Evolutionary conservation across 2,113 vertebrate genomes (phyloP).

Genomic region (Balaenoptera acutorostrata): DNA sequence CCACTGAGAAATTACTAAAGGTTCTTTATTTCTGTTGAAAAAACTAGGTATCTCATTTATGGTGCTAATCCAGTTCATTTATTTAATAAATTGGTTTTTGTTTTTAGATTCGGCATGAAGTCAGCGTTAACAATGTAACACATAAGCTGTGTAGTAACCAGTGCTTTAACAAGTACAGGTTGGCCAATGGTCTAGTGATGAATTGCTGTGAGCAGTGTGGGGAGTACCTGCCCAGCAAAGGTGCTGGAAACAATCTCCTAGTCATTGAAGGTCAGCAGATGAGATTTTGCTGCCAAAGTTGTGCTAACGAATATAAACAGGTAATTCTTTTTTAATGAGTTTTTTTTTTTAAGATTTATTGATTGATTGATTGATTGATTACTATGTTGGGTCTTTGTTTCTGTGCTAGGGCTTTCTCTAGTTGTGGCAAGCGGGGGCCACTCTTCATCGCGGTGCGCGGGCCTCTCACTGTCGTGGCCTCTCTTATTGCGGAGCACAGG

Average conservation of each 20-base stretch:
- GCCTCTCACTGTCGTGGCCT: too few species aligned
- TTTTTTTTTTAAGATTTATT: neutral
- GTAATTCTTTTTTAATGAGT: constrained; percentile 78
- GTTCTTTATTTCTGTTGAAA: neutral
- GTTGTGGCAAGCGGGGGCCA: too few species aligned
- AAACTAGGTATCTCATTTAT: neutral
- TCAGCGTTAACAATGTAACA: constrained; percentile 97
- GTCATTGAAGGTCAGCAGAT: constrained; percentile 93
- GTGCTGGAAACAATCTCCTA: constrained; percentile 90
- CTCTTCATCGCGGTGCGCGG: too few species aligned
- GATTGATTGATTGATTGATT: too few species aligned
- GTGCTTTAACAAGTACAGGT: constrained; percentile 96
- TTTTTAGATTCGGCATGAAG: constrained; percentile 95
- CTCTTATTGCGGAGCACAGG: too few species aligned
- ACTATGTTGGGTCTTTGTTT: too few species aligned
- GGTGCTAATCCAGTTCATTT: neutral
- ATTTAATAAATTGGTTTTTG: constrained; percentile 39
- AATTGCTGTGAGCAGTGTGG: constrained; percentile 99
- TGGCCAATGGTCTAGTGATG: constrained; percentile 97
- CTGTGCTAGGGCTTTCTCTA: too few species aligned
- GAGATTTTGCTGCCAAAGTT: constrained; percentile 96
- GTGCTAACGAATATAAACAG: constrained; percentile 95
- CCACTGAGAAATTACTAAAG: neutral
- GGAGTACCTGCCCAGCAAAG: constrained; percentile 93
- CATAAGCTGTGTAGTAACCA: constrained; percentile 97